Evolutionary conservation across 2,888 invertebrate species (phyloP), one percentile per base, ranked within the genome.

Genomic region (Nasonia oneida): DNA sequence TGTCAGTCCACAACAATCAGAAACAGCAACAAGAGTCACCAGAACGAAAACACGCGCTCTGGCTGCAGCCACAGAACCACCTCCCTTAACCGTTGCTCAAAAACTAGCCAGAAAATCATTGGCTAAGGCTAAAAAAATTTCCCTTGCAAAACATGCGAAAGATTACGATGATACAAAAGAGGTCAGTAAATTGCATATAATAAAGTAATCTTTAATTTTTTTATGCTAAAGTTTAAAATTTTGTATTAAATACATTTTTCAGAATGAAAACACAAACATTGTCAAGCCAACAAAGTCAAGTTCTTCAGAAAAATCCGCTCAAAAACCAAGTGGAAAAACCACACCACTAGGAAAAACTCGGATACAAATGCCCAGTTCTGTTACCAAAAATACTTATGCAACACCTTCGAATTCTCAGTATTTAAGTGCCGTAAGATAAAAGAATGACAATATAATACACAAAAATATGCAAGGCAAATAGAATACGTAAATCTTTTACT

Each of bases 21-120:
- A 91, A 18, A 85, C 86, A 14, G 90, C 90, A 2, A 92, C 94
- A 0, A 92, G 95, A 88, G 91, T 94, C 0, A 95, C 95, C 0
- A 92, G 95, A 84, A 95, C 95, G 0, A 95, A 95, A 89, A 95
- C 95, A 2, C 93, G 95, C 42, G 95, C 95, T 0, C 94, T 95
- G 93, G 94, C 94, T n/a, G 94, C 90, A 12, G 78, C 71, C 3
- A 33, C 61, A 4, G 84, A 86, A 71, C n/a, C 73, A 78, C 70
- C 82, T 61, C 86, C 70, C 6, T 70, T 33, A 1, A 89, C 87
- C 33, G 87, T 90, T 37, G 85, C 89, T 18, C 92, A 92, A 57
- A 90, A 91, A 88, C 82, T 91, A n/a, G 93, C 92, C 1, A 88
- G 92, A 15, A 92, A 93, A 80, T 92, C 92, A 3, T 87, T 92